These are phyloP conservation scores for Megaceryle alcyon DNA, from an alignment of 2,797 vertebrate species.

Conservation along the genomic window DNA sequence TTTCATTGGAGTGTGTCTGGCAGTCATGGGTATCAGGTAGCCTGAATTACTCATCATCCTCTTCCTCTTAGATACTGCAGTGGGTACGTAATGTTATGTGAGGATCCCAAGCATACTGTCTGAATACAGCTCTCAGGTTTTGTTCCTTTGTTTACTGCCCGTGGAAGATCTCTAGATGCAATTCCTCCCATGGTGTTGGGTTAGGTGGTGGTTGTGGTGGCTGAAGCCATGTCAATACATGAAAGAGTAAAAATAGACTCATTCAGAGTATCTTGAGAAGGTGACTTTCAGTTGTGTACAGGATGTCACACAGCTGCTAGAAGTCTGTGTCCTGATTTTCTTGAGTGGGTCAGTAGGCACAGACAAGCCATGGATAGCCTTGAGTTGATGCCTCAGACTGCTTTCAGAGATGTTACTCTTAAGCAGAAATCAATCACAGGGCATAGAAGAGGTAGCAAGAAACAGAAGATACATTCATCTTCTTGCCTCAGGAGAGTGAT, in stretches of 20 bases:
- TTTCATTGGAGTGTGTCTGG: background rate
- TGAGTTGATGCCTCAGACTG: background rate
- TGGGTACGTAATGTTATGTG: rapidly evolving
- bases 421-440: background rate
- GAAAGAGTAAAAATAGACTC: background rate
- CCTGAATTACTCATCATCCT: background rate
- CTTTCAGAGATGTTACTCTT: background rate
- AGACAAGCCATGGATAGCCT: background rate
- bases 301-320: background rate
- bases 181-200: background rate
- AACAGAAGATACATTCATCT: background rate
- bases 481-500: background rate
- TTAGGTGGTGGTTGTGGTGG: background rate
- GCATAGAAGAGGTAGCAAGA: background rate
- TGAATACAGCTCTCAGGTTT: background rate
- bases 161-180: background rate
- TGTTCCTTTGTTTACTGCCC: background rate
- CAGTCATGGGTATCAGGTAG: background rate
- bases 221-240: rapidly evolving
- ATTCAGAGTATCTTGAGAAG: background rate
- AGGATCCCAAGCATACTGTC: background rate
- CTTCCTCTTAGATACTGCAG: background rate
- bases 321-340: background rate
- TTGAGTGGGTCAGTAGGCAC: background rate
- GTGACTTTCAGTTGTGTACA: background rate